A percentile compares a stretch with the other conserved stretches of the same genome.
These are phyloP conservation scores for Hylia prasina DNA, from an alignment of 2,113 vertebrate species.

Conservation along the genomic window DNA sequence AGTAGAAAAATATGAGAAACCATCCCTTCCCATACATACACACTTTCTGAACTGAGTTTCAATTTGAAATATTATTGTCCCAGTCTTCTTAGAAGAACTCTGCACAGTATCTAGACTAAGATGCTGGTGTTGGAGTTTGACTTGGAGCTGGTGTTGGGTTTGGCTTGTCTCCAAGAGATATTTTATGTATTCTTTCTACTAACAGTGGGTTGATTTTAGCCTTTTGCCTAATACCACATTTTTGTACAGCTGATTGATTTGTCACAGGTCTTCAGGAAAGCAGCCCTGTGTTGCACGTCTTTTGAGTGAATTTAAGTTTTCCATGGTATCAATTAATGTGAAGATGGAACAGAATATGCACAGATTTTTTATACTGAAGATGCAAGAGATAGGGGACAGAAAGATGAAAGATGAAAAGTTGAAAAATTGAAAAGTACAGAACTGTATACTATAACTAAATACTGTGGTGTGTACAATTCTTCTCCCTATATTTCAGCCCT, in stretches of 20 bases:
- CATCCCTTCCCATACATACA: not conserved
- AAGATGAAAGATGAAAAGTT: not conserved
- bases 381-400: not conserved
- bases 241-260: not conserved
- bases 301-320: not conserved
- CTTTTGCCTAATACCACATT: not conserved
- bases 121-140: not conserved
- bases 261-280: not conserved
- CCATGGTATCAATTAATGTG: not conserved
- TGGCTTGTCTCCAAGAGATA: not conserved
- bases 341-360: not conserved
- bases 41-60: not conserved
- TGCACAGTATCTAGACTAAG: not conserved
- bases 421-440: not conserved
- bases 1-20: not conserved
- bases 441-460: not conserved
- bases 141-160: not conserved
- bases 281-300: not conserved
- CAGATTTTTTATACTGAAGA: not conserved
- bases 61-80: not conserved
- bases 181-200: not conserved
- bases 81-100: not conserved
- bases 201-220: not conserved
- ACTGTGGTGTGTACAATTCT: not conserved
- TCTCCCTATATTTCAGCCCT: not conserved